A percentile compares a stretch with the other conserved stretches of the same genome.
phyloP scores from a whole-genome alignment of 2,797 vertebrate species.

The Glyptemys insculpta region DNA sequence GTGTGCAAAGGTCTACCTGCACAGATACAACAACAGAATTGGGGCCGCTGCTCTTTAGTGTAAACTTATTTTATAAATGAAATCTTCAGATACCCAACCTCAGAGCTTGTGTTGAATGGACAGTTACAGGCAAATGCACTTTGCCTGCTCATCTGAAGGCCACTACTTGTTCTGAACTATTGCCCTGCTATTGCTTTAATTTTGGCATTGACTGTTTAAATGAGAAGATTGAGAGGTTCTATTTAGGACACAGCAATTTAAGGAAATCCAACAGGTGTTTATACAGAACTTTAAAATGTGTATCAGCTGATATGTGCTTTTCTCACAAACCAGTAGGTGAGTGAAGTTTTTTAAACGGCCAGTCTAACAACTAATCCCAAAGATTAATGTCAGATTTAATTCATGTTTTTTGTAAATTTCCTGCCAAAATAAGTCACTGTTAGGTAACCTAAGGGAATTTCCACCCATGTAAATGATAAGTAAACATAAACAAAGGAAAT shows the following conservation, averaged over 20 bases:
- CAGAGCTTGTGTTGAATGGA: not conserved
- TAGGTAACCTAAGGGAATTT: not conserved
- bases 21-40: not conserved
- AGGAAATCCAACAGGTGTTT: not conserved
- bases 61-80: not conserved
- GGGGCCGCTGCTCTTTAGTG: not conserved
- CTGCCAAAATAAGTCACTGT: not conserved
- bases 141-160: not conserved
- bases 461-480: not conserved
- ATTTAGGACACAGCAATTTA: not conserved
- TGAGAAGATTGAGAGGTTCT: not conserved
- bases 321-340: not conserved
- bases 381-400: not conserved
- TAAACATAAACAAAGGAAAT: not conserved
- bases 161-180: not conserved
- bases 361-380: not conserved
- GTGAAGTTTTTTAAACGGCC: not conserved
- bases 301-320: not conserved
- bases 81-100: not conserved
- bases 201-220: not conserved
- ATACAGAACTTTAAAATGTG: not conserved
- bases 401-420: not conserved
- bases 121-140: not conserved
- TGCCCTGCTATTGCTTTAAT: not conserved
- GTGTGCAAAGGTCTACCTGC: not conserved